These are phyloP conservation scores for Tringa solitaria DNA, from an alignment of 2,113 vertebrate genomes.

Conservation along the genomic window DNA sequence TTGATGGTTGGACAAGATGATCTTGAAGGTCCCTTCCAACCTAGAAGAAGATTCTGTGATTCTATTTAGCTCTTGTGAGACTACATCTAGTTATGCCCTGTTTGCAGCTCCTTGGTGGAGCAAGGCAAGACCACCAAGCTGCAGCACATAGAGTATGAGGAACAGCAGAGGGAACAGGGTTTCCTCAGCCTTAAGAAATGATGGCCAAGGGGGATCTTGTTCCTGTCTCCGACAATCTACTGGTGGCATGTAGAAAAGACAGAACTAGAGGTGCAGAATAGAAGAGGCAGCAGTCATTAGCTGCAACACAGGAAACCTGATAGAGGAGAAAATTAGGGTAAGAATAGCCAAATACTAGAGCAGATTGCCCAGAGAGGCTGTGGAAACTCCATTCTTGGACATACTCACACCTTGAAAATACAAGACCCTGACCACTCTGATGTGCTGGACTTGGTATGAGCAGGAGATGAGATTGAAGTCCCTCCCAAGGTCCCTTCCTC, in stretches of 20 bases:
- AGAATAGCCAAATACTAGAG: background rate
- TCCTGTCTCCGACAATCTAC: background rate
- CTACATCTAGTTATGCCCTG: background rate
- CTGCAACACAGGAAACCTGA: background rate
- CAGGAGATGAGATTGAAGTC: background rate
- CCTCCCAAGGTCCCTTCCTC: background rate
- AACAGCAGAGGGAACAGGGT: background rate
- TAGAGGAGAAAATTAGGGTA: background rate
- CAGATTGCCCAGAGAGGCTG: background rate
- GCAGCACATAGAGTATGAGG: background rate
- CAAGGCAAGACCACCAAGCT: background rate
- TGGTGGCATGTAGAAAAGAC: background rate
- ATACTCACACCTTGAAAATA: background rate
- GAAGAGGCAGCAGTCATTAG: background rate
- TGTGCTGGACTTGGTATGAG: background rate
- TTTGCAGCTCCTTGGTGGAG: background rate
- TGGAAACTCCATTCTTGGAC: background rate
- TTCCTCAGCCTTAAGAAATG: background rate
- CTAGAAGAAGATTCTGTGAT: no score
- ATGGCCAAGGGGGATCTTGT: rapidly evolving
- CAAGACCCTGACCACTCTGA: background rate
- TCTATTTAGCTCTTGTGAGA: background rate
- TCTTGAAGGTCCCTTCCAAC: no score
- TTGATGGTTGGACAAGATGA: no score
- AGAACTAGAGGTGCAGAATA: background rate